These are phyloP conservation scores for Crocallis elinguaria DNA, from an alignment of 2,888 invertebrate genomes.

Conservation along the genomic window DNA sequence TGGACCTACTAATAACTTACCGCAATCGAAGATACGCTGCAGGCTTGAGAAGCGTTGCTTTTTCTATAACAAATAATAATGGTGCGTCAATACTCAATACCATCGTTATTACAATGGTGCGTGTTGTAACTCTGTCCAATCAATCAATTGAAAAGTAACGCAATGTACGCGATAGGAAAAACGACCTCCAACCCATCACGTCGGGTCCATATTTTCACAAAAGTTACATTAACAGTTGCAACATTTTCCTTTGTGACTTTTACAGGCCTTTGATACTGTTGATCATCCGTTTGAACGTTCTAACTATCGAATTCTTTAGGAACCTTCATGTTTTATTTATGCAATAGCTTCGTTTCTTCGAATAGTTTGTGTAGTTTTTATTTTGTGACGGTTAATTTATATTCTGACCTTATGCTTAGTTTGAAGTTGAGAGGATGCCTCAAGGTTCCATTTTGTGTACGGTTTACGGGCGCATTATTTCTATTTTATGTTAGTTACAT, in stretches of 20 bases:
- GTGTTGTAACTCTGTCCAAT: constrained; percentile 45
- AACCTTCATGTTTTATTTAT: constrained; percentile 27
- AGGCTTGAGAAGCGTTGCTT: constrained; percentile 38
- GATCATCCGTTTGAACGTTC: constrained; percentile 19
- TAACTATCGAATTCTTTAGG: constrained; percentile 18
- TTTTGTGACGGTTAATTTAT: constrained; percentile 31
- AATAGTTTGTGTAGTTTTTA: constrained; percentile 26
- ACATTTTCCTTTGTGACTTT: constrained; percentile 32
- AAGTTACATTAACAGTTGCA: constrained; percentile 37
- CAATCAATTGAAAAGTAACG: constrained; percentile 44
- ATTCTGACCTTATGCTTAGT: constrained; percentile 27
- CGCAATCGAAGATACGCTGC: constrained; percentile 25
- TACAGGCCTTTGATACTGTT: constrained; percentile 33
- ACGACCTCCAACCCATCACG: constrained; percentile 41
- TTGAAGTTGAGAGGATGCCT: constrained; percentile 26
- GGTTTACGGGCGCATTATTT: constrained; percentile 21
- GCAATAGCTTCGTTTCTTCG: constrained; percentile 22
- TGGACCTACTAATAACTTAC: constrained; percentile 5
- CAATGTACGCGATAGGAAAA: constrained; percentile 38
- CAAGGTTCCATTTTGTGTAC: constrained; percentile 29
- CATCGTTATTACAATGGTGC: constrained; percentile 32
- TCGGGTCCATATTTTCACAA: constrained; percentile 35
- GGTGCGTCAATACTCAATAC: constrained; percentile 35
- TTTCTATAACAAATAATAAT: constrained; percentile 35
- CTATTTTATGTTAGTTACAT: constrained; percentile 17